Conservation (phyloP, 2,797 vertebrate genomes). For the Cuculus canorus region DNA sequence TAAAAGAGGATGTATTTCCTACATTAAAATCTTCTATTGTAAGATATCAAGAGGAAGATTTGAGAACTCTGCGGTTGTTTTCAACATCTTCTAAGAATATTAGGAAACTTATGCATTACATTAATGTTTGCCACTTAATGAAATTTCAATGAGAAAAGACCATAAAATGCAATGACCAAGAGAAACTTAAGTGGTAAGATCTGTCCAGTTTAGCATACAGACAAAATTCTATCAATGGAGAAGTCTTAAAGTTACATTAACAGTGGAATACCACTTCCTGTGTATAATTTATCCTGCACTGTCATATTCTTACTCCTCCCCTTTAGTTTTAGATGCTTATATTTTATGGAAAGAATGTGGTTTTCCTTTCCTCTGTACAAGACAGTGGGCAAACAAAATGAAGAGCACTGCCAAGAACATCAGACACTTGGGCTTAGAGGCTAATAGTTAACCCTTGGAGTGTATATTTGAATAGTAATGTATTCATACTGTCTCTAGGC, state of each 20-base stretch:
- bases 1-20: background rate
- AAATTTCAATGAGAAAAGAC: background rate
- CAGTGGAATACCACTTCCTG: background rate
- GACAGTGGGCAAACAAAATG: background rate
- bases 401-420: background rate
- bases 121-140: background rate
- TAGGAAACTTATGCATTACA: background rate
- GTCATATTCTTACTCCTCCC: fast-evolving
- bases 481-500: background rate
- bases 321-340: background rate
- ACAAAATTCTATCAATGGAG: background rate
- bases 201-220: background rate
- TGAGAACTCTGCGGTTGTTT: background rate
- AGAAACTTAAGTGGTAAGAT: background rate
- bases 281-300: background rate
- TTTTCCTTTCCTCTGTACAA: background rate
- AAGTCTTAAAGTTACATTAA: background rate
- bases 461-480: background rate
- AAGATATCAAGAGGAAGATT: background rate
- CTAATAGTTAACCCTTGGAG: background rate
- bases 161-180: background rate
- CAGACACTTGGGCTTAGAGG: background rate
- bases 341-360: background rate
- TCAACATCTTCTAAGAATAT: background rate
- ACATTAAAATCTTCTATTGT: background rate